Base-by-base conservation (phyloP, 2,113 vertebrate genomes). In the Apteryx mantelli region DNA sequence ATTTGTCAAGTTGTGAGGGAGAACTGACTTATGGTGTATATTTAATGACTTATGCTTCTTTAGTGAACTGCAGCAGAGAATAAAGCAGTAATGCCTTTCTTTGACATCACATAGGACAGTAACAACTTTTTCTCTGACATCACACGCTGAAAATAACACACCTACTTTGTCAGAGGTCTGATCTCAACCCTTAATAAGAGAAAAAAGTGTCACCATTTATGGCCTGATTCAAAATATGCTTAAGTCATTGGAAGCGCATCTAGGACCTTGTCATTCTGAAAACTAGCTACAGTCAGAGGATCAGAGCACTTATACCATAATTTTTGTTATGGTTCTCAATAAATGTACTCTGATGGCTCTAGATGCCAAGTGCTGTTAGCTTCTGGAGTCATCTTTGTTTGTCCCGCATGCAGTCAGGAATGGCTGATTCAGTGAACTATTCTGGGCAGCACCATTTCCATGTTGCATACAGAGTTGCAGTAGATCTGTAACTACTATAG, bases 11-110 rank as follows among this genome's bases (percentile, higher is more conserved):
- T 66, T 95, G 82, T 65, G 80, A 95, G 66, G 9, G 76, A 91
- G 85, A 95, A 96, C 88, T 97, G 97, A 96, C 86, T 97, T 97
- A 91, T 5, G 61, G 68, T 83, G n/a, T 93, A 91, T 91, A 88
- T 87, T 96, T 97, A 95, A 97, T 85, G 81, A 97, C 95, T 96
- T 96, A 73, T 75, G 73, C 19, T 94, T 97, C 97, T 95, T 93
- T 95, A 94, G 92, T 87, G 75, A 97, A 78, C 96, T 96, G 70
- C 60, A 91, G 52, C 34, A 82, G 28, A 34, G 53, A 88, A 83
- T 63, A 91, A 91, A 94, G 44, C 40, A 60, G 53, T 56, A 77
- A 22, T 69, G 64, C 13, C 65, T 74, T 92, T 86, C 69, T 80
- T 69, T 93, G 88, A 85, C 73, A 73, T 90, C 84, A 82, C 60